Evolutionary conservation across 2,888 invertebrate genomes (phyloP).

Genomic region (Globia sparganii): DNA sequence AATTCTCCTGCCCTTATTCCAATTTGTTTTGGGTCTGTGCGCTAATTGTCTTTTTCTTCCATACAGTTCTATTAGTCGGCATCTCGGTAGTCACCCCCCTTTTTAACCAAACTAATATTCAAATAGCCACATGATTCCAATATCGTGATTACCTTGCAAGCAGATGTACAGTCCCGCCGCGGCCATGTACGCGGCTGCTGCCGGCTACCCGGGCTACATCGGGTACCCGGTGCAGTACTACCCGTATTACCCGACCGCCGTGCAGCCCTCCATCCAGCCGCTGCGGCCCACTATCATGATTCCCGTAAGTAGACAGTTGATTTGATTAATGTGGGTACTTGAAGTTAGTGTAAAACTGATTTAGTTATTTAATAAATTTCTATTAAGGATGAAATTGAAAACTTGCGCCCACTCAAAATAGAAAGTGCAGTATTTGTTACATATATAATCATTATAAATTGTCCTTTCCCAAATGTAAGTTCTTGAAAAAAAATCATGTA

Average conservation of each 20-base stretch:
- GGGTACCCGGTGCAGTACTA: slow-evolving; percentile 94
- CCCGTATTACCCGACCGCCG: slow-evolving; percentile 93
- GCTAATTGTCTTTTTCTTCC: background rate
- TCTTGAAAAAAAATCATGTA: too few species aligned
- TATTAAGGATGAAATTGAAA: too few species aligned
- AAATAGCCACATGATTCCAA: slow-evolving; percentile 1
- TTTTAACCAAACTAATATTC: background rate
- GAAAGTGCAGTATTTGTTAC: too few species aligned
- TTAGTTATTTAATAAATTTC: too few species aligned
- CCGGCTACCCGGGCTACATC: slow-evolving; percentile 93
- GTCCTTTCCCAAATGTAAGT: too few species aligned
- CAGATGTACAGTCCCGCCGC: slow-evolving; percentile 94
- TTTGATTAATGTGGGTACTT: background rate
- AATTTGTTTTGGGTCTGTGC: too few species aligned
- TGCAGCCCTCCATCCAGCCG: slow-evolving; percentile 92
- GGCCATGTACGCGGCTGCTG: slow-evolving; percentile 93
- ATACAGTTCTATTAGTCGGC: background rate
- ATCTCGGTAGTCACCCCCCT: background rate
- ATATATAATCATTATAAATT: too few species aligned
- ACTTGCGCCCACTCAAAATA: too few species aligned
- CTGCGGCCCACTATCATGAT: slow-evolving; percentile 94
- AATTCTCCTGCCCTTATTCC: background rate
- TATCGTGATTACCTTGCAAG: slow-evolving; percentile 3
- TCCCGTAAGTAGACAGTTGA: slow-evolving; percentile 87
- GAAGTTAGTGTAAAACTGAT: background rate